Evolutionary conservation across 2,113 vertebrate species (phyloP).

Genomic region (Hyaena hyaena): DNA sequence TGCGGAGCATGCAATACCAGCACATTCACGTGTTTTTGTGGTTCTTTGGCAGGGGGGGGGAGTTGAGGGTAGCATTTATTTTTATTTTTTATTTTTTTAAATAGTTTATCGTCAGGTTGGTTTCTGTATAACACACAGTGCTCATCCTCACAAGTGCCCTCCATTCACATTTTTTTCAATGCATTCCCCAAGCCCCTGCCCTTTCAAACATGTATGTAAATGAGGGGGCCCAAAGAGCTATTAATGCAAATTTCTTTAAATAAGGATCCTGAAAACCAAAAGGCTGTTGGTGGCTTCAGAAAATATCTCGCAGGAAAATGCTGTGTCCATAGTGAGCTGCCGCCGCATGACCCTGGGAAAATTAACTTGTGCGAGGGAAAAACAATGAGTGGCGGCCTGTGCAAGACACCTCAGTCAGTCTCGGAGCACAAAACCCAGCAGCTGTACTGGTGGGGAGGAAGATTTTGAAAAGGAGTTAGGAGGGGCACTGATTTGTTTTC

Average conservation of each 20-base stretch:
- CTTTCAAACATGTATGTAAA: conserved; percentile 80
- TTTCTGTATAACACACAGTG: too few relatives aligned
- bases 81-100: too few relatives aligned
- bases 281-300: conserved; percentile 72
- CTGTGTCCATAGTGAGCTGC: conserved; percentile 74
- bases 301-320: conserved; percentile 73
- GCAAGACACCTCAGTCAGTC: conserved; percentile 25
- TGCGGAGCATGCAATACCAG: background rate
- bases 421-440: conserved; percentile 35
- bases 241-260: conserved; percentile 83
- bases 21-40: background rate
- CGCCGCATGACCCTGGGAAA: conserved; percentile 75
- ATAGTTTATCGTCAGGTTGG: too few relatives aligned
- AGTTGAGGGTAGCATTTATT: too few relatives aligned
- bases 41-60: too few relatives aligned
- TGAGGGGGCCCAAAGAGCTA: conserved; percentile 74
- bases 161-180: conserved; percentile 34
- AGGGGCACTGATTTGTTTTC: conserved; percentile 13
- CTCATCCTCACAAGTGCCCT: too few relatives aligned
- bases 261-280: conserved; percentile 57
- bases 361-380: conserved; percentile 58
- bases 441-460: background rate
- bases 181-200: conserved; percentile 70
- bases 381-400: conserved; percentile 40
- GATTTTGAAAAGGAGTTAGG: conserved; percentile 35